Evolutionary conservation across 2,888 invertebrate species (phyloP).

Genomic region (Pachymerium ferrugineum): DNA sequence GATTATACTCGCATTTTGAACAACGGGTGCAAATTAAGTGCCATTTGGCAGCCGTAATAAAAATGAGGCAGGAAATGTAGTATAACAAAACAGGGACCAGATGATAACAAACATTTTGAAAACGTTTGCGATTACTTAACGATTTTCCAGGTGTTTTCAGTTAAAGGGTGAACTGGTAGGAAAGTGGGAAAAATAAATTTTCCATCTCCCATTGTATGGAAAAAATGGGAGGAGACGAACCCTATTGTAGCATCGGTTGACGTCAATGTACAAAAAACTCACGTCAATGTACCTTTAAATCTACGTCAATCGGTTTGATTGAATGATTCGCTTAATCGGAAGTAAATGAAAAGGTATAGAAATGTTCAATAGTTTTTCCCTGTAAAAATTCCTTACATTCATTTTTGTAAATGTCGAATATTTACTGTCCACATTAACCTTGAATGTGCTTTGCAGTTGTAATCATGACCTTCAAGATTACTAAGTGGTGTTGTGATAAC

Average conservation of each 20-base stretch:
- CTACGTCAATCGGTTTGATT: no score
- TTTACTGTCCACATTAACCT: not conserved
- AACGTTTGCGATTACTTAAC: no score
- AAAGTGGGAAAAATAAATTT: no score
- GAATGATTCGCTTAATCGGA: not conserved
- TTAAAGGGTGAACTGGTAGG: no score
- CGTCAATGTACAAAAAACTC: not conserved
- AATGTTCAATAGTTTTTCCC: no score
- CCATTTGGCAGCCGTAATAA: constrained; percentile 4
- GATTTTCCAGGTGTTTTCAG: no score
- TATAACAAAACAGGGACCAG: not conserved
- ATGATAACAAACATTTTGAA: not conserved
- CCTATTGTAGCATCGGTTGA: not conserved
- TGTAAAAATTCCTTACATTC: no score
- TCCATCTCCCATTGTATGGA: no score
- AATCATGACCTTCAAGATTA: not conserved
- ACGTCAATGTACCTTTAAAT: no score
- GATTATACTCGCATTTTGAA: not conserved
- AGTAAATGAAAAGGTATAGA: no score
- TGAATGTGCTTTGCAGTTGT: not conserved
- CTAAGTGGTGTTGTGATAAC: not conserved
- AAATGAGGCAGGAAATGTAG: not conserved
- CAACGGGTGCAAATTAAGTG: not conserved
- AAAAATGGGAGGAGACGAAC: no score
- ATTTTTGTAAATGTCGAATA: no score